Conservation (phyloP, 2,113 vertebrate species). For the Heptranchias perlo region DNA sequence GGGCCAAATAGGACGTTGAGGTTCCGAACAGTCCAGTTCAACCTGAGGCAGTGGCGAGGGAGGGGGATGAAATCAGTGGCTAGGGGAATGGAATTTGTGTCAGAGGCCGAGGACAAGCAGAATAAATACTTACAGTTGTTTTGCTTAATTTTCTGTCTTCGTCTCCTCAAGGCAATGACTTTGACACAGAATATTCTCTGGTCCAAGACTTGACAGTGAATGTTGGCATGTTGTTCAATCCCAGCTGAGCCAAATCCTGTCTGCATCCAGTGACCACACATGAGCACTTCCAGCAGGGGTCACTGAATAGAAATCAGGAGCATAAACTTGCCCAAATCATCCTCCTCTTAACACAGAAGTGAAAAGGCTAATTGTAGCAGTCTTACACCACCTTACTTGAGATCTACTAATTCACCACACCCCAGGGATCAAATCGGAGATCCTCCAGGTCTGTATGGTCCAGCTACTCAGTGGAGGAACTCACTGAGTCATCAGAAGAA, state of each 20-base stretch:
- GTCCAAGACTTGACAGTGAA: background rate
- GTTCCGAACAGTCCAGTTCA: background rate
- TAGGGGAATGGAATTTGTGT: background rate
- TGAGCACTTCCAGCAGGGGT: background rate
- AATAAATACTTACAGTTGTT: background rate
- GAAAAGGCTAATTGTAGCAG: background rate
- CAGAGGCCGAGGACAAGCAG: background rate
- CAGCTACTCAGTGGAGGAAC: background rate
- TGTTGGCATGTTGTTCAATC: background rate
- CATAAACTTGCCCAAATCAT: background rate
- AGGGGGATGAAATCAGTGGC: background rate
- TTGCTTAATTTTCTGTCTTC: background rate
- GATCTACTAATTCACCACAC: background rate
- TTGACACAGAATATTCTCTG: background rate
- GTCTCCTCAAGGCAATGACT: background rate
- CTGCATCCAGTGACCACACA: background rate
- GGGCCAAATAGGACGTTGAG: background rate
- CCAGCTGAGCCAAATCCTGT: background rate
- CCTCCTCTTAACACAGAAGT: background rate
- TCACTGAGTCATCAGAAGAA: background rate
- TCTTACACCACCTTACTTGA: background rate
- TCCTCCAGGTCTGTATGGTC: background rate
- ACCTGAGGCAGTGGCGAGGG: background rate
- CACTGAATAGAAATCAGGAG: background rate
- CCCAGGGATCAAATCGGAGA: background rate